These are phyloP conservation scores for Drosophila longiperda DNA, from an alignment of 2,888 invertebrate species.

Conservation along the genomic window DNA sequence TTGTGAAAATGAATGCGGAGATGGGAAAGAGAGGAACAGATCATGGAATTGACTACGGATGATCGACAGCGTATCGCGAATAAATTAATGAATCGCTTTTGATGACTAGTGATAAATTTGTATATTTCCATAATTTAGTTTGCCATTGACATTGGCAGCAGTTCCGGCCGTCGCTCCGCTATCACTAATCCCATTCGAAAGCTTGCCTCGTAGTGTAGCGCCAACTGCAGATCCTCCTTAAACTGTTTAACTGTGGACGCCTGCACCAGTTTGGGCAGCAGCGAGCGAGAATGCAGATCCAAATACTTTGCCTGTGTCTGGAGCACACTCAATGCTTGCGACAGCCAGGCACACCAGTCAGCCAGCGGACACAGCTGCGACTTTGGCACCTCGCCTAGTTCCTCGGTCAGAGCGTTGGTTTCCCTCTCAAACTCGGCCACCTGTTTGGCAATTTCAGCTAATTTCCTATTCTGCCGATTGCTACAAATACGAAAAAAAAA, in stretches of 20 bases:
- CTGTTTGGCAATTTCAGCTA: conserved; percentile 26
- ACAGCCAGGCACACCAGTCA: conserved; percentile 41
- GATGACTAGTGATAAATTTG: not conserved
- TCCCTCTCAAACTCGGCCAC: conserved; percentile 24
- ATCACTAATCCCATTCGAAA: conserved; percentile 40
- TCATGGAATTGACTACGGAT: not conserved
- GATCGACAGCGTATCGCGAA: not conserved
- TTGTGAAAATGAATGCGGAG: conserved; percentile 6
- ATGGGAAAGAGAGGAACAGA: not conserved
- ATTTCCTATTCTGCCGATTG: not conserved
- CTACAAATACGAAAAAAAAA: conserved; percentile 27
- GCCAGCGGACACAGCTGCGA: not conserved
- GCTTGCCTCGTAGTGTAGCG: conserved; percentile 14
- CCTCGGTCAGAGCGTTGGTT: conserved; percentile 1
- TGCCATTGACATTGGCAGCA: conserved; percentile 1
- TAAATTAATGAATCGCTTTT: conserved; percentile 5
- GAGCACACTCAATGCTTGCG: conserved; percentile 17
- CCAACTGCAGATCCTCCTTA: conserved; percentile 28
- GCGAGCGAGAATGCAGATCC: conserved; percentile 25
- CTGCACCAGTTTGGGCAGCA: conserved; percentile 30
- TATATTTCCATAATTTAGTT: conserved; percentile 6
- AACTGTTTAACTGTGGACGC: conserved; percentile 35
- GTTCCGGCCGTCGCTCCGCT: conserved; percentile 5
- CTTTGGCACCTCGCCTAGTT: not conserved
- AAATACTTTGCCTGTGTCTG: conserved; percentile 55